phyloP scores from a whole-genome alignment of 2,888 invertebrate species.

The Brassicogethes aeneus region DNA sequence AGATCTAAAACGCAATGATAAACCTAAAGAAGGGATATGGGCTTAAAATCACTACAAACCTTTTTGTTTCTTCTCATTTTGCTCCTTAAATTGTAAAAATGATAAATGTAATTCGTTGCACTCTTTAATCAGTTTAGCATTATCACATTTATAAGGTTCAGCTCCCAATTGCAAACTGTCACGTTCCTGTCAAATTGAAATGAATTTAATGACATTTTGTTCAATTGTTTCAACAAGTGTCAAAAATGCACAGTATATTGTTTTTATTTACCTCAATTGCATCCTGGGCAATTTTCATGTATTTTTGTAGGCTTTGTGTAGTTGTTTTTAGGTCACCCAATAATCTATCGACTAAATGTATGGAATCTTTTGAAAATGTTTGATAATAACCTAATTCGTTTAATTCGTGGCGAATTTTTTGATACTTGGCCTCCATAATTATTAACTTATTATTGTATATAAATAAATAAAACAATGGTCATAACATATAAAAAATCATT shows the following conservation, averaged over 20 bases:
- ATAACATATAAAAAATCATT: background rate
- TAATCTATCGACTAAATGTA: constrained; percentile 72
- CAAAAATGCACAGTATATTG: constrained; percentile 1
- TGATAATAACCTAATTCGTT: constrained; percentile 78
- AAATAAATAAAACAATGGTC: background rate
- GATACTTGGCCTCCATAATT: constrained; percentile 30
- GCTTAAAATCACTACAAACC: constrained; percentile 35
- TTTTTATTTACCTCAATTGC: constrained; percentile 48
- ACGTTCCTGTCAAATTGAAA: constrained; percentile 47
- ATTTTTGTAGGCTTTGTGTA: constrained; percentile 77
- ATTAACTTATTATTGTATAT: background rate
- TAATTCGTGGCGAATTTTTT: constrained; percentile 53
- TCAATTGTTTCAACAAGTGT: constrained; percentile 8
- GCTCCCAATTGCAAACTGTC: constrained; percentile 59
- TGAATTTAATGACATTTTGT: constrained; percentile 4
- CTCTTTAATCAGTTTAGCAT: constrained; percentile 65
- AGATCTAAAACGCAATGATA: constrained; percentile 38
- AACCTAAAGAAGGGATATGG: constrained; percentile 32
- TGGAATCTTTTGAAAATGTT: constrained; percentile 62
- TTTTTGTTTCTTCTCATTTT: constrained; percentile 49
- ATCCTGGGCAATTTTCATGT: constrained; percentile 66
- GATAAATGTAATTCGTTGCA: constrained; percentile 64
- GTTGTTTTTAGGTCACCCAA: constrained; percentile 78
- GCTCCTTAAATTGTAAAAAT: constrained; percentile 56
- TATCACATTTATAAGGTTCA: constrained; percentile 75